Percentiles rank a stretch among this genome's conserved stretches.
Evolutionary conservation across 2,888 invertebrate genomes (phyloP).

Genomic region (Platerodrilus igneus): DNA sequence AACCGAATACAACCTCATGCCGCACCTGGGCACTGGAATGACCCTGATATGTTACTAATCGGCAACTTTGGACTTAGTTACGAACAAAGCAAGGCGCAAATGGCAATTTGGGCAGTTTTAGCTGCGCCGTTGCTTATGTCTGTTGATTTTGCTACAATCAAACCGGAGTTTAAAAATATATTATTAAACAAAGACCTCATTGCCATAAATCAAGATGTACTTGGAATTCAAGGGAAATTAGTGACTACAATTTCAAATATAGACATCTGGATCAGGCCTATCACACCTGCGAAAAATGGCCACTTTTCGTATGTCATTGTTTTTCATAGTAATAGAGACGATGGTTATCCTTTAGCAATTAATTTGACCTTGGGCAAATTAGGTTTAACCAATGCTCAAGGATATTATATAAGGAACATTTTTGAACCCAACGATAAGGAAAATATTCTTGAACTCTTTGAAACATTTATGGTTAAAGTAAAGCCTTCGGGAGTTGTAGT

Average conservation of each 20-base stretch:
- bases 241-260: constrained; percentile 33
- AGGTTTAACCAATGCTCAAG: constrained; percentile 38
- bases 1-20: constrained; percentile 52
- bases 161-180: constrained; percentile 53
- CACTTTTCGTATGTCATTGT: constrained; percentile 54
- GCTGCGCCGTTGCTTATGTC: constrained; percentile 66
- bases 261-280: constrained; percentile 56
- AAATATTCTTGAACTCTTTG: constrained; percentile 8
- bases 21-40: constrained; percentile 65
- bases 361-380: constrained; percentile 38
- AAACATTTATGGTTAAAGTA: constrained; percentile 24
- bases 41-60: constrained; percentile 61
- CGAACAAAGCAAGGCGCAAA: constrained; percentile 61
- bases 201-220: constrained; percentile 58
- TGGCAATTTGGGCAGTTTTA: constrained; percentile 65
- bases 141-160: constrained; percentile 55
- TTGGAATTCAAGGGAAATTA: constrained; percentile 55
- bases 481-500: constrained; percentile 29
- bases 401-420: constrained; percentile 43
- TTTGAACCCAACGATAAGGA: constrained; percentile 8
- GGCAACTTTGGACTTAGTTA: constrained; percentile 57
- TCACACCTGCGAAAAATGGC: constrained; percentile 49
- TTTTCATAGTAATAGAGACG: constrained; percentile 51
- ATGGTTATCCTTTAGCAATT: constrained; percentile 47
- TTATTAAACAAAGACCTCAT: constrained; percentile 57